Percentiles rank a stretch among this genome's conserved stretches.
Conservation (phyloP, 2,888 invertebrate species). For the Macropis europaea region DNA sequence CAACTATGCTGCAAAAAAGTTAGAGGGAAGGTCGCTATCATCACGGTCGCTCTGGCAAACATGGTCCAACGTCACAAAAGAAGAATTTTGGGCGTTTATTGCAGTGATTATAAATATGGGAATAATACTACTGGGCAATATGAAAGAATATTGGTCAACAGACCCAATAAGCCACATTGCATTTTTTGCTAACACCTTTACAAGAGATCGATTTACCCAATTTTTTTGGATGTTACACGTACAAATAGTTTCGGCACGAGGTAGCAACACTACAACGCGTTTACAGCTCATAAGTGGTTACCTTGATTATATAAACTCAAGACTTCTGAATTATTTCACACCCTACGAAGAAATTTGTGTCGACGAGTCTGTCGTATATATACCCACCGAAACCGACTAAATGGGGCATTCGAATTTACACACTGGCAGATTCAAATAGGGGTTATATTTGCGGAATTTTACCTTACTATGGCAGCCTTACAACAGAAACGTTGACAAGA, state of each 20-base stretch:
- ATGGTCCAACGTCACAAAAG: background rate
- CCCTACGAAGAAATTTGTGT: background rate
- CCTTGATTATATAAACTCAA: conserved; percentile 1
- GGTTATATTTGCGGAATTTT: conserved; percentile 35
- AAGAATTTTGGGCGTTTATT: conserved; percentile 2
- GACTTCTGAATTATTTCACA: background rate
- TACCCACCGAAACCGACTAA: conserved; percentile 1
- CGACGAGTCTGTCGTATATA: background rate
- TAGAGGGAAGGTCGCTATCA: background rate
- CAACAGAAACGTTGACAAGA: conserved; percentile 37
- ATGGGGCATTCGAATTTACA: conserved; percentile 1
- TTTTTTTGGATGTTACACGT: conserved; percentile 32
- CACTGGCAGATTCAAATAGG: conserved; percentile 19
- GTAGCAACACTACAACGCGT: conserved; percentile 7
- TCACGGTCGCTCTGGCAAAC: background rate
- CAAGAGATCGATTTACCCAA: conserved; percentile 26
- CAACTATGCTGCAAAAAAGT: background rate
- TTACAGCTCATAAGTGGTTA: conserved; percentile 7
- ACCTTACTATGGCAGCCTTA: no score
- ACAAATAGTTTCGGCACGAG: background rate
- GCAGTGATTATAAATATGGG: conserved; percentile 1
- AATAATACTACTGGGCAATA: conserved; percentile 16
- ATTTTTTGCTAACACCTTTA: conserved; percentile 27
- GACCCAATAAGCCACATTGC: conserved; percentile 14
- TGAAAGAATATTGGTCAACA: conserved; percentile 43